These are phyloP conservation scores for Recurvirostra avosetta DNA, from an alignment of 2,113 vertebrate species.

Conservation along the genomic window DNA sequence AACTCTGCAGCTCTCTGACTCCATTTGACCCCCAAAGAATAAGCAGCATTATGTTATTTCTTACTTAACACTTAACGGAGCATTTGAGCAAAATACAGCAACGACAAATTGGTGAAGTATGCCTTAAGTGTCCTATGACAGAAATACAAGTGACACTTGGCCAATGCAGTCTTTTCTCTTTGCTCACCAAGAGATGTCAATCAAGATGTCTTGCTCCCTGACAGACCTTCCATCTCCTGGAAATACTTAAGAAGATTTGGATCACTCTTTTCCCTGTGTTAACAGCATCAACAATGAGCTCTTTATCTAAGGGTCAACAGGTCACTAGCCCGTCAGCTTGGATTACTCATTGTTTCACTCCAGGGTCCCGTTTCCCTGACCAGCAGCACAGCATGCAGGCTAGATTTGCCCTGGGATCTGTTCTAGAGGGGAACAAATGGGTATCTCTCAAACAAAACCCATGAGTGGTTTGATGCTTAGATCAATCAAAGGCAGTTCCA, in stretches of 20 bases:
- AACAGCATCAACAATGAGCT: slow-evolving; percentile 42
- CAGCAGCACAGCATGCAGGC: neutral
- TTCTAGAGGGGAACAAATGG: neutral
- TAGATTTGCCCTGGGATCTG: neutral
- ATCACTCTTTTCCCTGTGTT: slow-evolving; percentile 33
- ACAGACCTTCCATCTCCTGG: slow-evolving; percentile 18
- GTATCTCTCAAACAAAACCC: neutral
- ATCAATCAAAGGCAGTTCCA: neutral
- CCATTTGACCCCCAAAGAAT: neutral
- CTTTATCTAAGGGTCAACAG: slow-evolving; percentile 46
- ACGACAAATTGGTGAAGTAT: neutral
- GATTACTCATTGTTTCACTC: slow-evolving; percentile 45
- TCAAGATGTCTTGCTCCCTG: slow-evolving; percentile 9
- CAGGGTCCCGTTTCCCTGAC: neutral
- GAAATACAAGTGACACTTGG: slow-evolving; percentile 16
- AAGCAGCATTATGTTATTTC: neutral
- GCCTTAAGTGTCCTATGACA: neutral
- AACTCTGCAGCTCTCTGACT: neutral
- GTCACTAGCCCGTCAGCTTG: slow-evolving; percentile 37
- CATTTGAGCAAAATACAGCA: neutral
- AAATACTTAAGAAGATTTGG: slow-evolving; percentile 58
- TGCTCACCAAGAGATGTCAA: slow-evolving; percentile 5
- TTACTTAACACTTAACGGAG: neutral
- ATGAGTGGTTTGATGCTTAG: neutral
- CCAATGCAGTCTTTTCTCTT: slow-evolving; percentile 3